Evolutionary conservation across 2,888 invertebrate species (phyloP), one percentile per base, ranked within the genome.

Genomic region (Heliothis peltigera): DNA sequence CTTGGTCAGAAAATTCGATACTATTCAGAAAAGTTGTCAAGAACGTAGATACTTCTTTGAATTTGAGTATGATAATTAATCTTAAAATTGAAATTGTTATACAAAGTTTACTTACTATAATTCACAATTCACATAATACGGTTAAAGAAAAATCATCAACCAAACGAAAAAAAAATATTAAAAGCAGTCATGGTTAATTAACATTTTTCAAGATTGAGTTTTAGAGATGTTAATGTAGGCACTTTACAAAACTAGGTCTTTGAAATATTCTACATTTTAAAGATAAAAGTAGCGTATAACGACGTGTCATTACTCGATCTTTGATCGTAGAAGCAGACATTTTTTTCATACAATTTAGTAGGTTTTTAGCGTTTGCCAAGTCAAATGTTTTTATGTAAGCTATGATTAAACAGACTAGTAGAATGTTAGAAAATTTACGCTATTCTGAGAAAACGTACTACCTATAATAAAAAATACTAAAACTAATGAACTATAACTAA

Each of bases 141-240:
- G 10, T 17, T 1, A 43, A 35, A 49, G n/a, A 8, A 52, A 43
- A 2, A 25, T 18, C 22, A 35, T 2, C 15, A 47, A 42, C 10
- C 10, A 51, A 55, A 65, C 28, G 18, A 43, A 52, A 72, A 64
- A 44, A 42, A 53, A 25, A 18, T n/a, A 42, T 39, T 6, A 43
- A 48, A 53, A 39, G 18, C 21, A 21, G n/a, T 51, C 57, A 43
- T 21, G 15, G 18, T 21, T 25, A 42, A 72, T 57, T 53, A 57
- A 48, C 52, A 25, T 57, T 58, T 48, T 35, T 49, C 66, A 58
- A 49, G 39, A 67, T 39, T 49, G 67, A 39, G 25, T 59, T 67
- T 43, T 49, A 59, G n/a, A 17, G 19, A 73, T 58, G 58, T 48
- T 70, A 73, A 72, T 75, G 42, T 10, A 63, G 22, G 65, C 55